These are phyloP conservation scores for Cerastoderma edule DNA, from an alignment of 2,888 invertebrate species.

Conservation along the genomic window DNA sequence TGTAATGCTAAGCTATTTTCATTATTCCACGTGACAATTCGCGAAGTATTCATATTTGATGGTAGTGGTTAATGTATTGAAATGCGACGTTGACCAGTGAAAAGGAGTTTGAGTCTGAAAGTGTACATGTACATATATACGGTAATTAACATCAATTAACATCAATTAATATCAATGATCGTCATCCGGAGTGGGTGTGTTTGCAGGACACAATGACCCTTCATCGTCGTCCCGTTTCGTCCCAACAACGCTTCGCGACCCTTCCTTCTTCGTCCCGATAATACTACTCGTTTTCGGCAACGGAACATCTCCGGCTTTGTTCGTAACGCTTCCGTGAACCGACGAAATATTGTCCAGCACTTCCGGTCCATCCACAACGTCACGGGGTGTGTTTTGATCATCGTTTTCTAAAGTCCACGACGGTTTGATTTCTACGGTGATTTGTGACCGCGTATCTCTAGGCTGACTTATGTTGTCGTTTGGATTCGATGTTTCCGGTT, in stretches of 20 bases:
- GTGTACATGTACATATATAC: too few species aligned
- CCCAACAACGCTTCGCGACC: not conserved
- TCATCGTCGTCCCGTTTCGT: slow-evolving; percentile 12
- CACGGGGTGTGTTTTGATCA: slow-evolving; percentile 1
- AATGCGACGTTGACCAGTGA: too few species aligned
- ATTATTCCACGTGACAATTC: too few species aligned
- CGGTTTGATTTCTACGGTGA: slow-evolving; percentile 63
- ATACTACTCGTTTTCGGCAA: slow-evolving; percentile 32
- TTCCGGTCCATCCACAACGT: not conserved
- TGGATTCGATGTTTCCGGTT: not conserved
- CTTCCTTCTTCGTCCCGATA: slow-evolving; percentile 1
- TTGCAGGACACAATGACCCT: slow-evolving; percentile 29
- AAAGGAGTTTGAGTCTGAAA: too few species aligned
- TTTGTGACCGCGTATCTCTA: slow-evolving; percentile 28
- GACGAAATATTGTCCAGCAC: slow-evolving; percentile 49
- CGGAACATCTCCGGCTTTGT: not conserved
- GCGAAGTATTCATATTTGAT: too few species aligned
- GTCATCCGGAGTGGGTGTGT: slow-evolving; percentile 39
- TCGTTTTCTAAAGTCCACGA: slow-evolving; percentile 48
- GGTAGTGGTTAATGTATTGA: too few species aligned
- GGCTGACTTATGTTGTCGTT: not conserved
- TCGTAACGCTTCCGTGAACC: slow-evolving; percentile 38
- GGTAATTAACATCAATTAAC: too few species aligned
- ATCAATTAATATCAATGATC: too few species aligned
- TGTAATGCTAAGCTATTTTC: too few species aligned